These are phyloP conservation scores for Sebastes jordani DNA, from an alignment of 2,797 vertebrate genomes.

Conservation along the genomic window DNA sequence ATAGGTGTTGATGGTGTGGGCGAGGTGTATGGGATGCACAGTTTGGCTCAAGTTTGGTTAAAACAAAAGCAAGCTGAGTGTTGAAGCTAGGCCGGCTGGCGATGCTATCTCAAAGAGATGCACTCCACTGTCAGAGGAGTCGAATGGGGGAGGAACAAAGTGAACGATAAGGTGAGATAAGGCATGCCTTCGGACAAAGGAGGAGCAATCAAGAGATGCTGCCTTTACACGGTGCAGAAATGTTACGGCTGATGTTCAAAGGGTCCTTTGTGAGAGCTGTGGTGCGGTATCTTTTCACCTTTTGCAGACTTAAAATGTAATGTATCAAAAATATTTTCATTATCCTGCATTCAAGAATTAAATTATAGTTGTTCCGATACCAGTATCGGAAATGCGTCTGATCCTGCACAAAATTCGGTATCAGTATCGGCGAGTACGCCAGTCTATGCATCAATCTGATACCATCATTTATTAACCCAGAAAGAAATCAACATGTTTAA, in stretches of 20 bases:
- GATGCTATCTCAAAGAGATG: constrained; percentile 40
- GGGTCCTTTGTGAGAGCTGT: neutral
- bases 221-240: constrained; percentile 6
- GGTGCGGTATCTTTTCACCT: neutral
- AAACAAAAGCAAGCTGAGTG: constrained; percentile 9
- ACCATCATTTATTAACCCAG: no score
- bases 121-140: constrained; percentile 19
- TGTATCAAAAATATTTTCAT: neutral
- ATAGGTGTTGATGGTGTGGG: neutral
- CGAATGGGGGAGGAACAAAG: constrained; percentile 17
- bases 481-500: no score
- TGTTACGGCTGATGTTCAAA: neutral
- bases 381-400: no score
- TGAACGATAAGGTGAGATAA: constrained; percentile 49
- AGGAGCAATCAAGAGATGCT: constrained; percentile 18
- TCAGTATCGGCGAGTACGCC: no score
- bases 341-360: neutral
- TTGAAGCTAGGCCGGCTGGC: neutral
- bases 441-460: no score
- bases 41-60: neutral
- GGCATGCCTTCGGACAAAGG: constrained; percentile 30
- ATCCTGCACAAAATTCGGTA: no score
- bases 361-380: no score
- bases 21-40: neutral
- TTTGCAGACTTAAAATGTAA: neutral